Evolutionary conservation across 1,140 invertebrate genomes (phyloP).

Genomic region (Orius insidiosus): DNA sequence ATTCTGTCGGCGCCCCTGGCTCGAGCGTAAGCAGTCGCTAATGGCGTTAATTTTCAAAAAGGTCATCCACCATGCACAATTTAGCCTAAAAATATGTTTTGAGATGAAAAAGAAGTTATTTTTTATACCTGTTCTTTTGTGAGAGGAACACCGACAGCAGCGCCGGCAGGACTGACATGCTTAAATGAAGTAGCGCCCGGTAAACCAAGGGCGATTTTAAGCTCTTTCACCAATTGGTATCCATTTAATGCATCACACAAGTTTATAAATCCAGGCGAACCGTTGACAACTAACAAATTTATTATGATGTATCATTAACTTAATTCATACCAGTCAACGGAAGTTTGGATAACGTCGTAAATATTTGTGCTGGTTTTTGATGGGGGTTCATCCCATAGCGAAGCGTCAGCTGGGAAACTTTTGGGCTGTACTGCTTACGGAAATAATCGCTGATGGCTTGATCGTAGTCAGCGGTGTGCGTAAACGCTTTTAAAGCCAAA

Average conservation of each 20-base stretch:
- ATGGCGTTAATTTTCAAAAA: conserved; percentile 56
- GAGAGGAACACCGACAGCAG: conserved; percentile 73
- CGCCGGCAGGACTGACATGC: conserved; percentile 91
- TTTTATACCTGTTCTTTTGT: conserved; percentile 16
- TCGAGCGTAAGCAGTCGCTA: conserved; percentile 88
- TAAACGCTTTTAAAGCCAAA: conserved; percentile 82
- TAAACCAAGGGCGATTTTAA: conserved; percentile 57
- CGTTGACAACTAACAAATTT: conserved; percentile 59
- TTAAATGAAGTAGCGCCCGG: conserved; percentile 96
- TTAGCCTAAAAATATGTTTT: conserved; percentile 41
- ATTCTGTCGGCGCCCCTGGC: conserved; percentile 94
- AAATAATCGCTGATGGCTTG: conserved; percentile 90
- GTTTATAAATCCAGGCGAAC: conserved; percentile 93
- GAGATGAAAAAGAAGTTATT: not conserved
- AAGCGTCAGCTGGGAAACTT: conserved; percentile 61
- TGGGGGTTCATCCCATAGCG: conserved; percentile 98
- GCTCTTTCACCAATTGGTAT: conserved; percentile 87
- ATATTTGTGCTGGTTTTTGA: conserved; percentile 89
- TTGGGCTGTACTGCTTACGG: conserved; percentile 67
- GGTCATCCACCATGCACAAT: conserved; percentile 85
- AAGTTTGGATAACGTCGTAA: conserved; percentile 58
- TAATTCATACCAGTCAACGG: conserved; percentile 50
- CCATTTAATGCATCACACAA: conserved; percentile 93
- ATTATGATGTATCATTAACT: not conserved
- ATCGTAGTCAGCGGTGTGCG: conserved; percentile 90